These are phyloP conservation scores for Eretmochelys imbricata DNA, from an alignment of 2,113 vertebrate genomes.

Conservation along the genomic window DNA sequence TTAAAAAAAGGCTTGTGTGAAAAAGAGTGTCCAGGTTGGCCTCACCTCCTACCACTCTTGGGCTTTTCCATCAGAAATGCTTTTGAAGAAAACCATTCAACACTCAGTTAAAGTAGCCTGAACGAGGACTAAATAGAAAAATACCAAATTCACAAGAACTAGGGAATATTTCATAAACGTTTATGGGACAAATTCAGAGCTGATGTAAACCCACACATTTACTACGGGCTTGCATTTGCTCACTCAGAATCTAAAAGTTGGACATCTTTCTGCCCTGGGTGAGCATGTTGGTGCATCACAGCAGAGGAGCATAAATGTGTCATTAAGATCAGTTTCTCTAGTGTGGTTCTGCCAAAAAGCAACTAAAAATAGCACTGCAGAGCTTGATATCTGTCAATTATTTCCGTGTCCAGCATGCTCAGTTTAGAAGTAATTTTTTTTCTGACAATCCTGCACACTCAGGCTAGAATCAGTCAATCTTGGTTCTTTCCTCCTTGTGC, in stretches of 20 bases:
- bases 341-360: slow-evolving; percentile 23
- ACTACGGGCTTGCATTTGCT: not conserved
- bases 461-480: slow-evolving; percentile 44
- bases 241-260: not conserved
- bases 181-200: not conserved
- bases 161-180: accelerated
- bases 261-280: not conserved
- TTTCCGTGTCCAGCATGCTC: slow-evolving; percentile 23
- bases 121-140: not conserved
- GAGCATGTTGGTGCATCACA: not conserved
- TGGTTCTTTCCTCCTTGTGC: not conserved
- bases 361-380: not conserved
- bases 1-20: not conserved
- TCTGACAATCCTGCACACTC: slow-evolving; percentile 24
- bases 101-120: not conserved
- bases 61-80: not conserved
- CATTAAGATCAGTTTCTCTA: not conserved
- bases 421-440: slow-evolving; percentile 31
- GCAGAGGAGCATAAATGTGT: slow-evolving; percentile 35
- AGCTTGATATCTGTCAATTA: slow-evolving; percentile 26
- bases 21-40: not conserved
- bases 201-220: not conserved
- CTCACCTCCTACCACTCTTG: not conserved
- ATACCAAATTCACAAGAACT: not conserved
- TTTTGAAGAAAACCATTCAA: not conserved